These are phyloP conservation scores for Lethrus apterus DNA, from an alignment of 1,140 invertebrate species.

Conservation along the genomic window DNA sequence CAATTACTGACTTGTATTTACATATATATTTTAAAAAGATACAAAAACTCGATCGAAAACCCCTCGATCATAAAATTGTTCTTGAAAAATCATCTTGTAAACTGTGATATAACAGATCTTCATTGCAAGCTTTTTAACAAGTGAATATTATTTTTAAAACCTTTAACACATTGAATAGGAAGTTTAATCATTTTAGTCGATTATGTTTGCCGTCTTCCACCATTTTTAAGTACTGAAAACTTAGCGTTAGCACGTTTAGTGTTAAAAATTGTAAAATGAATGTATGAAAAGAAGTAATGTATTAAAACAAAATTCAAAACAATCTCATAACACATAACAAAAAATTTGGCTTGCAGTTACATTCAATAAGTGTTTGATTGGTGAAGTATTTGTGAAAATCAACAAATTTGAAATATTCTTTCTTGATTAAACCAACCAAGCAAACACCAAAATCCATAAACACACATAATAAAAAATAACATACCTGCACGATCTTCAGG, in stretches of 20 bases:
- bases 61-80: too few species aligned
- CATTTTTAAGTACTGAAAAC: constrained; percentile 8
- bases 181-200: too few species aligned
- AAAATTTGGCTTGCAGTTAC: constrained; percentile 8
- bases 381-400: neutral
- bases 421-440: constrained; percentile 3
- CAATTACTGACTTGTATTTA: too few species aligned
- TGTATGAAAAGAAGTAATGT: neutral
- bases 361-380: constrained; percentile 5
- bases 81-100: too few species aligned
- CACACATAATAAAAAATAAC: constrained; percentile 6
- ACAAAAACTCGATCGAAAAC: too few species aligned
- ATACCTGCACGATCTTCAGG: constrained; percentile 11
- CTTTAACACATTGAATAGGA: too few species aligned
- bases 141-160: too few species aligned
- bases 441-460: constrained; percentile 3
- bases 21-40: too few species aligned
- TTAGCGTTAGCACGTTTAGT: constrained; percentile 6
- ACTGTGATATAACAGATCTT: too few species aligned
- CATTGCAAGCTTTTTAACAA: too few species aligned
- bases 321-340: constrained; percentile 4
- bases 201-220: constrained; percentile 5
- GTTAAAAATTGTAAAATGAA: neutral
- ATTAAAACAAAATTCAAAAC: neutral
- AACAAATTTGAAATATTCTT: neutral